Conservation (phyloP, 2,113 vertebrate species). For the Colossoma macropomum region DNA sequence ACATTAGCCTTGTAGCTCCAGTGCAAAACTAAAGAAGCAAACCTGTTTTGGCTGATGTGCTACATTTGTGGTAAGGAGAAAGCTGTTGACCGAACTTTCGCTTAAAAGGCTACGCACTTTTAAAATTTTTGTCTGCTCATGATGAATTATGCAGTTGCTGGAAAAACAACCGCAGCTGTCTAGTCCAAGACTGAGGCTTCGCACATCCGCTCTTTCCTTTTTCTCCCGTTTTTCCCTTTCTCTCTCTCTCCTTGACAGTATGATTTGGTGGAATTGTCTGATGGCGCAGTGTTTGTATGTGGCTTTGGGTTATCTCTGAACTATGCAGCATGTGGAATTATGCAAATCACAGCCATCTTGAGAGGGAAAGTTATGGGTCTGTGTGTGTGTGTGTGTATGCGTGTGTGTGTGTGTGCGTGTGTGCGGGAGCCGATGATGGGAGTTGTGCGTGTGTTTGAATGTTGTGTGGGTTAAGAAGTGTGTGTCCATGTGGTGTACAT, state of each 20-base stretch:
- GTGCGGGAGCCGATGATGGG: not conserved
- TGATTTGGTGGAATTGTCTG: constrained; percentile 39
- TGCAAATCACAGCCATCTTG: constrained; percentile 56
- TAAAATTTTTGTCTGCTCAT: constrained; percentile 9
- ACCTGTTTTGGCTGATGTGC: not conserved
- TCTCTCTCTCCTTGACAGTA: not conserved
- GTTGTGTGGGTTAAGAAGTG: not conserved
- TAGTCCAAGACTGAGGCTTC: not conserved
- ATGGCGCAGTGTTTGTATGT: constrained; percentile 60
- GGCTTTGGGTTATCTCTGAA: constrained; percentile 66
- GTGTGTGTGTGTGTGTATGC: too few species aligned
- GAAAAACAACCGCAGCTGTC: constrained; percentile 13
- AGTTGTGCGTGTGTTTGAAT: not conserved
- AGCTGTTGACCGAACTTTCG: not conserved
- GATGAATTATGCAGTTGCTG: constrained; percentile 59
- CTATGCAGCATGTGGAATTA: constrained; percentile 64
- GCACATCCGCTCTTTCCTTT: not conserved
- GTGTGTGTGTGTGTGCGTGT: too few species aligned
- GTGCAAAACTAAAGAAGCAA: not conserved
- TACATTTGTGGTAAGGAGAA: not conserved
- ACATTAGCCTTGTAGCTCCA: not conserved
- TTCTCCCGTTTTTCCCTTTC: not conserved
- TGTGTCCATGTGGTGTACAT: constrained; percentile 43
- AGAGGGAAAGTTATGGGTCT: constrained; percentile 11
- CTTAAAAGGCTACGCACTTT: constrained; percentile 4